phyloP scores from a whole-genome alignment of 2,888 invertebrate species.

The Halocaridina rubra region DNA sequence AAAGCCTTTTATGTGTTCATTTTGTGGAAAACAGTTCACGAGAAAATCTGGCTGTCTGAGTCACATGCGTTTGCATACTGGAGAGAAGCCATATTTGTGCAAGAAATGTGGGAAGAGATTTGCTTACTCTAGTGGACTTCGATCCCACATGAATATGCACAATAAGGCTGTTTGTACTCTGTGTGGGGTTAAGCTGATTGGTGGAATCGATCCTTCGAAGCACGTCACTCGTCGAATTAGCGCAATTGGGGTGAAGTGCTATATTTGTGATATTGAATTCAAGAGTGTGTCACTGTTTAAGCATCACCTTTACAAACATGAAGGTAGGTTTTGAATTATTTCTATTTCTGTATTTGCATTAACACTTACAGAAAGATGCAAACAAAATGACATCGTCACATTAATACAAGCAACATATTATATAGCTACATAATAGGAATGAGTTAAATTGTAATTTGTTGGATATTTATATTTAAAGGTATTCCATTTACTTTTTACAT shows the following conservation, averaged over 20 bases:
- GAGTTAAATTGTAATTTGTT: no score
- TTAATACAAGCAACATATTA: no score
- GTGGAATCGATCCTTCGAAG: not conserved
- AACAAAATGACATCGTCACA: no score
- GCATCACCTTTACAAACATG: not conserved
- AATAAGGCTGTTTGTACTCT: not conserved
- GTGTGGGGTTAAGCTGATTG: not conserved
- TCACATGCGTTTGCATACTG: not conserved
- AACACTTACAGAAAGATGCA: no score
- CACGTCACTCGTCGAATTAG: not conserved
- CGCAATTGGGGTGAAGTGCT: not conserved
- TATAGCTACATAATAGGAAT: no score
- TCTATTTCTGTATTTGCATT: no score
- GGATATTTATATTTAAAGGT: no score
- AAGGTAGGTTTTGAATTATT: not conserved
- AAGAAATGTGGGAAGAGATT: not conserved
- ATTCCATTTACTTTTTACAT: no score
- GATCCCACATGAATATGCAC: not conserved
- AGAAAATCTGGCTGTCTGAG: not conserved
- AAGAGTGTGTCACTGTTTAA: not conserved
- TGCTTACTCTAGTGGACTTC: not conserved
- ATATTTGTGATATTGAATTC: not conserved
- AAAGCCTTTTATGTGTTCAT: not conserved
- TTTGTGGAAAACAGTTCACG: not conserved
- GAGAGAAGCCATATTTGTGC: not conserved